Conservation (phyloP, 2,888 invertebrate species). For the Netelia melanura region DNA sequence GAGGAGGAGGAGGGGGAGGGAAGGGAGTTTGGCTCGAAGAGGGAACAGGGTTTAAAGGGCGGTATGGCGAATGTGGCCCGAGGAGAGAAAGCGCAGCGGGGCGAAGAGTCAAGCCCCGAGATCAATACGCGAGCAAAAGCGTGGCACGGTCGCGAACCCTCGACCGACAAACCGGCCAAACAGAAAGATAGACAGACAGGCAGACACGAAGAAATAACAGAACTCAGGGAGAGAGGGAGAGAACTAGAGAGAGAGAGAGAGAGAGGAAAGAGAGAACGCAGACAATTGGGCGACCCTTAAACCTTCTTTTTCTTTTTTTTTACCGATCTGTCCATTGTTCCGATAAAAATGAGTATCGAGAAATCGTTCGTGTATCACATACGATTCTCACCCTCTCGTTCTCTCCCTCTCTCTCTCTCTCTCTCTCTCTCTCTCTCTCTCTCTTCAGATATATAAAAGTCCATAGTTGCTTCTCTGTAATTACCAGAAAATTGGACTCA, state of each 20-base stretch:
- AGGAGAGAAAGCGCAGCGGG: constrained; percentile 54
- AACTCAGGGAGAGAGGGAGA: neutral
- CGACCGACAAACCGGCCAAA: constrained; percentile 73
- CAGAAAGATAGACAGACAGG: constrained; percentile 56
- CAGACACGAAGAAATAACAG: constrained; percentile 36
- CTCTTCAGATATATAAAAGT: neutral
- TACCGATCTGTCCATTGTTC: neutral
- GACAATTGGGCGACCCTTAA: constrained; percentile 50
- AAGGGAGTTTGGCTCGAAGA: neutral
- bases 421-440: constrained; percentile 1
- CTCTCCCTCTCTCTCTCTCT: neutral
- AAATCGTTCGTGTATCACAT: constrained; percentile 9
- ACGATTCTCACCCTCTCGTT: neutral
- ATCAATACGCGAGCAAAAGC: constrained; percentile 76
- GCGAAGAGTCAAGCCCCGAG: constrained; percentile 66
- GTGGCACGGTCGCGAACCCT: constrained; percentile 78
- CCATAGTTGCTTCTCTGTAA: neutral
- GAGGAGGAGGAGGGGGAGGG: neutral
- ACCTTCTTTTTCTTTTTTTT: constrained; percentile 27
- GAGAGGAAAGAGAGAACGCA: constrained; percentile 3
- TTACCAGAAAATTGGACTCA: neutral
- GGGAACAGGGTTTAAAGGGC: constrained; percentile 26
- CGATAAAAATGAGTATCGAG: constrained; percentile 7
- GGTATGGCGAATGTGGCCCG: constrained; percentile 33
- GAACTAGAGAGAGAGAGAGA: neutral